phyloP scores from a whole-genome alignment of 2,888 invertebrate species.

The Mongoloraphidia duomilia region DNA sequence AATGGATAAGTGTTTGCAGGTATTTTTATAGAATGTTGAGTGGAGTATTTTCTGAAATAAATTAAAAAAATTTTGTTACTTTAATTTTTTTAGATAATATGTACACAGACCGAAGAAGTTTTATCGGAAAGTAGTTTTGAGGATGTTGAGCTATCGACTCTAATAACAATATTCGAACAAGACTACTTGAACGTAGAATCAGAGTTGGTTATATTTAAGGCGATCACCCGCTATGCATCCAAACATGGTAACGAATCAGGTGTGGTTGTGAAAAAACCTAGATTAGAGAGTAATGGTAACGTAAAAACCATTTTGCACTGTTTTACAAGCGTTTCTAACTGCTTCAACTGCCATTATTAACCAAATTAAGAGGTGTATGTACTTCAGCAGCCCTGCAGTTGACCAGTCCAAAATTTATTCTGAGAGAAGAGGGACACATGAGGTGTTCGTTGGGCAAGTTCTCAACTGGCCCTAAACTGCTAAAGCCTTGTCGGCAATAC shows the following conservation, averaged over 20 bases:
- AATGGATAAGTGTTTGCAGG: slow-evolving; percentile 68
- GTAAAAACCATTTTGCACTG: too few relatives aligned
- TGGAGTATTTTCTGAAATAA: not conserved
- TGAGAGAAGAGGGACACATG: too few relatives aligned
- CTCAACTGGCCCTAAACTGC: too few relatives aligned
- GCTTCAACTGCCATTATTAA: too few relatives aligned
- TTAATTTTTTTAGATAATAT: slow-evolving; percentile 47
- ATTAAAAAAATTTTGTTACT: not conserved
- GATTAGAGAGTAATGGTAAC: slow-evolving; percentile 30
- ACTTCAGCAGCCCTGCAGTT: too few relatives aligned
- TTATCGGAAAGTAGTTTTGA: slow-evolving; percentile 60
- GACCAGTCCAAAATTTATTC: too few relatives aligned
- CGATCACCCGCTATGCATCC: slow-evolving; percentile 49
- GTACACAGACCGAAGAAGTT: slow-evolving; percentile 60
- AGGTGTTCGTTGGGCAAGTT: too few relatives aligned
- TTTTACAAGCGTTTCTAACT: too few relatives aligned
- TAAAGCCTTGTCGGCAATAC: too few relatives aligned
- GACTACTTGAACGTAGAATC: slow-evolving; percentile 58
- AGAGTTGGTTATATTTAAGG: slow-evolving; percentile 64
- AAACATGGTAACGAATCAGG: slow-evolving; percentile 39
- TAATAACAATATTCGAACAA: slow-evolving; percentile 60
- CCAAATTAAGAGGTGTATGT: too few relatives aligned
- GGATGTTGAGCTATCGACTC: slow-evolving; percentile 59
- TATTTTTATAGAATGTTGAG: slow-evolving; percentile 19
- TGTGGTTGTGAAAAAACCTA: slow-evolving; percentile 33